Evolutionary conservation across 2,113 vertebrate genomes (phyloP), one percentile per base, ranked within the genome.

Genomic region (Carassius auratus): DNA sequence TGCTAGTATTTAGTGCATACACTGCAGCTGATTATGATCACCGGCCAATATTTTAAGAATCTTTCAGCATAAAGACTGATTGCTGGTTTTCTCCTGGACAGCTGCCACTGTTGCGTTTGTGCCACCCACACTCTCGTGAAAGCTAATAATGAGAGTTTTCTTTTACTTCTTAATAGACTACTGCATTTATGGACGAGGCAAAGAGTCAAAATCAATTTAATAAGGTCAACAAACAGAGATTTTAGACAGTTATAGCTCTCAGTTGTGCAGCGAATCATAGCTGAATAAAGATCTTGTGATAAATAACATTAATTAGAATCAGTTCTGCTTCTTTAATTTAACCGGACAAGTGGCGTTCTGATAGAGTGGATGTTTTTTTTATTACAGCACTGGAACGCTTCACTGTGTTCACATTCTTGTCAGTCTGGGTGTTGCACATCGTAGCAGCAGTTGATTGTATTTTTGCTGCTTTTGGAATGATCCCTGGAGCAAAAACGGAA

Each of bases 111-210:
- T 23, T 81, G 78, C 38, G 19, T 81, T 64, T 26, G n/a, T 15
- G 61, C 59, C 79, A 48, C 79, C 79, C 62, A 81, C 62, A 52
- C 62, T 4, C 59, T 9, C 4, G n/a, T 48, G 42, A 50, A 50
- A 75, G 71, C 52, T 61, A 79, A 61, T 79, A 61, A 79, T 38
- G 38, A 80, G 7, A 48, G 14, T 80, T 64, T 80, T 80, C 78
- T 80, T 80, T 17, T 23, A 80, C 36, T 80, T 42, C 78, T 68
- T 68, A 68, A 52, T 81, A 69, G 23, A 68, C 23, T 52, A 12
- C 0, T 5, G 3, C 45, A 81, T 81, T 81, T 81, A 66, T 19
- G 66, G 74, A 50, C 3, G 5, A 68, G 36, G 76, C 26, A 57
- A 38, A n/a, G 14, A 36, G 30, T 3, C 66, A 23, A 59, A 59